Evolutionary conservation across 2,888 invertebrate species (phyloP), one percentile per base, ranked within the genome.

Genomic region (Drosophila paranaensis): DNA sequence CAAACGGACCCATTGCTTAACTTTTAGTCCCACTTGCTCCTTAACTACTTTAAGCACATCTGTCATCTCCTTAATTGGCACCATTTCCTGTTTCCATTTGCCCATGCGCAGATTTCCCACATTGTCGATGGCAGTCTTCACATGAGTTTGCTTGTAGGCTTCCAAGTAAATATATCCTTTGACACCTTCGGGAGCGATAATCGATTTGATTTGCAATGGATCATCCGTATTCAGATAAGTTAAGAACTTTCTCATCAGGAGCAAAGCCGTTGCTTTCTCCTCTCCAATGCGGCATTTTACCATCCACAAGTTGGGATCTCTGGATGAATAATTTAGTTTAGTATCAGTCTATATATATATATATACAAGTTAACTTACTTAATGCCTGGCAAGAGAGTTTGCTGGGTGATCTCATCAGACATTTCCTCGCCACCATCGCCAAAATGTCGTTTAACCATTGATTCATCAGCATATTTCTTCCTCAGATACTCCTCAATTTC

Each of bases 31-130:
- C 1, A 97, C 96, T 90, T 98, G 98, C 90, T 99, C 98, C 91
- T 99, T 99, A 0, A 99, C 98, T 0, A 99, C 99, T 81, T 98
- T 95, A 37, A 99, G 93, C 0, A 99, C 99, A 93, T 99, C 99
- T 0, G 99, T 99, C 99, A 99, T 99, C 94, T 99, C 99, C 89
- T 98, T 98, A 76, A 99, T 99, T 0, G 99, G 99, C 0, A 99
- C 99, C 99, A 99, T 99, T 74, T 97, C 95, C 72, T 99, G 99
- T 85, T 97, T 97, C 96, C 97, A 98, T 73, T 96, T 95, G n/a
- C 98, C 99, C 95, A 97, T 95, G 71, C 97, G 94, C 8, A 99
- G 94, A 81, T 97, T 98, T 2, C 98, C 97, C 2, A 99, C 96
- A 90, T 98, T 98, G 71, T 97, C 96, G 63, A 99, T 99, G 0